Percentiles rank a stretch among this genome's conserved stretches.
phyloP scores from a whole-genome alignment of 2,888 invertebrate genomes.

The Notodonta ziczac region DNA sequence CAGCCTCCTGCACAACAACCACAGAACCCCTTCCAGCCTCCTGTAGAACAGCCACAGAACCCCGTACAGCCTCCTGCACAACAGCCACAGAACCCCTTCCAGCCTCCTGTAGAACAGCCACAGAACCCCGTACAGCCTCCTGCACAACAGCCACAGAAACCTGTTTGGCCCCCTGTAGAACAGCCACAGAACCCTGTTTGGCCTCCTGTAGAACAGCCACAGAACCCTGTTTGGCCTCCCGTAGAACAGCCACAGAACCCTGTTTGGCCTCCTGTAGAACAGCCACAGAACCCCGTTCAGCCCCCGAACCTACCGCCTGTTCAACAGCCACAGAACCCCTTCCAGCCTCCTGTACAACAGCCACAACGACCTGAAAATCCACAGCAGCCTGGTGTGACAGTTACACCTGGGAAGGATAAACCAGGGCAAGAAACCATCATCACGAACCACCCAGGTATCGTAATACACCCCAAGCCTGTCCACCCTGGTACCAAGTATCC shows the following conservation, averaged over 20 bases:
- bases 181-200: not conserved
- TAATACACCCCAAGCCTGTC: no score
- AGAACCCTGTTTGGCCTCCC: no score
- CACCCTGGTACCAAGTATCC: not conserved
- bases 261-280: not conserved
- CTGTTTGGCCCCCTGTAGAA: not conserved
- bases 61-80: not conserved
- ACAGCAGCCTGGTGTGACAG: not conserved
- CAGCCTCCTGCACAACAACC: not conserved
- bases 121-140: no score
- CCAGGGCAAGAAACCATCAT: not conserved
- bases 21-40: not conserved
- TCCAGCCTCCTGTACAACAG: not conserved
- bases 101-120: no score
- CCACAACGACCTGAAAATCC: not conserved
- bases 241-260: not conserved
- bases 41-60: not conserved
- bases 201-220: not conserved
- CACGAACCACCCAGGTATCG: not conserved
- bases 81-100: not conserved
- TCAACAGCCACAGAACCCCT: not conserved
- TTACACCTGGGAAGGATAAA: not conserved
- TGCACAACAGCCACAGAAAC: not conserved
- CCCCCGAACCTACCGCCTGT: slow-evolving; percentile 1
- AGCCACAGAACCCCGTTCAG: not conserved